Percentiles rank a stretch among this genome's conserved stretches.
phyloP scores from a whole-genome alignment of 2,797 vertebrate species.

The Takifugu ocellatus region DNA sequence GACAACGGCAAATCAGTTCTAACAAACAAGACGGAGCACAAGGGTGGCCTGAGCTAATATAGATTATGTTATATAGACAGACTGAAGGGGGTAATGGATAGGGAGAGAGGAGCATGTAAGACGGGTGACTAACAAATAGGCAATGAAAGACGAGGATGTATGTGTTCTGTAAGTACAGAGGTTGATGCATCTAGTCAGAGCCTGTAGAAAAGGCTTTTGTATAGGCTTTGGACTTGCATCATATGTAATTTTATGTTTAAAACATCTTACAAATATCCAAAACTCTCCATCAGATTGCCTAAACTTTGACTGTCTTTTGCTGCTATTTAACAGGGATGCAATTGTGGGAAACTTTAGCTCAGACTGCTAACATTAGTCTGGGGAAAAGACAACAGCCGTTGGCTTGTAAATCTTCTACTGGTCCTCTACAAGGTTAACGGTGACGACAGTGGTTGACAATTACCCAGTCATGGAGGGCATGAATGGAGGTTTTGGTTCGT shows the following conservation, averaged over 20 bases:
- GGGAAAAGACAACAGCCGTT: constrained; percentile 52
- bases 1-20: constrained; percentile 29
- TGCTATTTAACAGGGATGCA: constrained; percentile 32
- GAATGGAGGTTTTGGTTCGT: constrained; percentile 60
- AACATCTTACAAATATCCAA: background rate
- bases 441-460: constrained; percentile 60
- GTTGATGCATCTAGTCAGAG: no score
- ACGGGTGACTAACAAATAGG: no score
- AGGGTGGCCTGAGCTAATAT: background rate
- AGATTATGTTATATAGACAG: background rate
- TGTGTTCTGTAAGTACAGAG: no score
- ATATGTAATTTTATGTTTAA: background rate
- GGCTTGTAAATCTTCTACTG: constrained; percentile 46
- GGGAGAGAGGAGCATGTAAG: background rate
- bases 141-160: no score
- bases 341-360: constrained; percentile 51
- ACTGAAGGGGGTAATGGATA: constrained; percentile 2
- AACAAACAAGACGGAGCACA: constrained; percentile 23
- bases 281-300: background rate
- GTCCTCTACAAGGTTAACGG: constrained; percentile 45
- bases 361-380: constrained; percentile 33
- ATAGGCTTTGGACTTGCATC: no score
- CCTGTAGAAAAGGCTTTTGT: no score
- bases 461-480: constrained; percentile 61
- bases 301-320: constrained; percentile 12